Conservation (phyloP, 2,113 vertebrate species). For the Plecturocebus donacophilus region DNA sequence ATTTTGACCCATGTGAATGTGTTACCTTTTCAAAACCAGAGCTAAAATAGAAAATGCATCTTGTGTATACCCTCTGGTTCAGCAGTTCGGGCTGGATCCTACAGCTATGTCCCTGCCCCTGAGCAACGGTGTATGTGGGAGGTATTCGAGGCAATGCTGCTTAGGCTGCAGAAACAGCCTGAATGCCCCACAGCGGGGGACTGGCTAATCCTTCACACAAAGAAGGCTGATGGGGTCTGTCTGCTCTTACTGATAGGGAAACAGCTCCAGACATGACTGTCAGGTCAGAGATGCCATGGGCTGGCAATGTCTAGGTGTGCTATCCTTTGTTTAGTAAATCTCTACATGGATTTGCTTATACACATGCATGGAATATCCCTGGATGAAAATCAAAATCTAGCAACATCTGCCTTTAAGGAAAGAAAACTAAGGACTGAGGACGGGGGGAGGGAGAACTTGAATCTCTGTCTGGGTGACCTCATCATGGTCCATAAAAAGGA, state of each 20-base stretch:
- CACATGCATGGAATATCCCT: background rate
- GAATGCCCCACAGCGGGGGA: accelerated
- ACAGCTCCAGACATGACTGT: background rate
- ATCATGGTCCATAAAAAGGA: background rate
- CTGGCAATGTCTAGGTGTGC: background rate
- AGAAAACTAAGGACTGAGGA: background rate
- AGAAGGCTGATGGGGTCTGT: background rate
- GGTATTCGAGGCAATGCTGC: background rate
- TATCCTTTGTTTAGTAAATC: background rate
- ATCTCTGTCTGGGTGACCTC: background rate
- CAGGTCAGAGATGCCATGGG: background rate
- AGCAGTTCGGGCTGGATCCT: background rate
- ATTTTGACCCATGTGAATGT: background rate
- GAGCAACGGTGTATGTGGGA: background rate
- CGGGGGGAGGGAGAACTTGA: background rate
- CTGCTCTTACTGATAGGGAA: background rate
- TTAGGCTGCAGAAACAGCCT: background rate
- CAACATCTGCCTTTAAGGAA: background rate
- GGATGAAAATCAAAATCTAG: background rate
- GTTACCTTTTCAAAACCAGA: constrained; percentile 14
- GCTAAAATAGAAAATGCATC: background rate
- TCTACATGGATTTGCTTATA: background rate
- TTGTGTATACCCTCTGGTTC: background rate
- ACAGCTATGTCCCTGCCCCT: background rate
- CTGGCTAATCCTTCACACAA: background rate